phyloP scores from a whole-genome alignment of 2,113 vertebrate genomes.

The Channa argus region DNA sequence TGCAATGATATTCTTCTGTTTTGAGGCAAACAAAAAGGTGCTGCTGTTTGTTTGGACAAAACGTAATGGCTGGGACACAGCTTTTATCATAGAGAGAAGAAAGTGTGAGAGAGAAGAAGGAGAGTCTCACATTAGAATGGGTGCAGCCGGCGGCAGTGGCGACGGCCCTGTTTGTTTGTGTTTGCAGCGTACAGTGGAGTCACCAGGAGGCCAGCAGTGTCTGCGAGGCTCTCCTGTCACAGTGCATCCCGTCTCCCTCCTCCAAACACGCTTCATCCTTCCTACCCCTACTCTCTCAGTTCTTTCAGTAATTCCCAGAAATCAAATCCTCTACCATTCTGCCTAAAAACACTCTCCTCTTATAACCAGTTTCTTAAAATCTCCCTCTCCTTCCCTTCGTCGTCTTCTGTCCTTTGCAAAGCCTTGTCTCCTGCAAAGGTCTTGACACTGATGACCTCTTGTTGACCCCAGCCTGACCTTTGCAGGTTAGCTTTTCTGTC shows the following conservation, averaged over 20 bases:
- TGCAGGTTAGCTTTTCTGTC: slow-evolving; percentile 66
- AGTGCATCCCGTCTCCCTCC: slow-evolving; percentile 60
- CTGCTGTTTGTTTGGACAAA: slow-evolving; percentile 52
- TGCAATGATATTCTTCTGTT: slow-evolving; percentile 33
- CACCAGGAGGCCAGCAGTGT: slow-evolving; percentile 76
- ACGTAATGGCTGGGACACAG: slow-evolving; percentile 4
- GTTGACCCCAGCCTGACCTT: slow-evolving; percentile 72
- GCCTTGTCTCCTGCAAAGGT: slow-evolving; percentile 32
- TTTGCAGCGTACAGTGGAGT: slow-evolving; percentile 74
- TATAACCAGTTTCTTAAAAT: slow-evolving; percentile 15
- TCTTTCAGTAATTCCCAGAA: slow-evolving; percentile 31
- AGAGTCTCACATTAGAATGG: slow-evolving; percentile 27
- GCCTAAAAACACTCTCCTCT: slow-evolving; percentile 1
- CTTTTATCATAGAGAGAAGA: slow-evolving; percentile 7
- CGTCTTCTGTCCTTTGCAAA: background rate
- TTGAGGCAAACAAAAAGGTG: slow-evolving; percentile 20
- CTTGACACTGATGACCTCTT: slow-evolving; percentile 46
- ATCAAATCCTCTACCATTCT: slow-evolving; percentile 25
- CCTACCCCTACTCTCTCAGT: background rate
- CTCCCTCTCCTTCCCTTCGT: background rate
- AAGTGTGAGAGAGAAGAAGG: background rate
- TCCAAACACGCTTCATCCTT: slow-evolving; percentile 26
- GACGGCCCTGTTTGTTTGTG: slow-evolving; percentile 63
- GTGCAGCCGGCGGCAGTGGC: slow-evolving; percentile 21
- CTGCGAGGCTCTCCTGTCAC: slow-evolving; percentile 78